Conservation (phyloP, 2,113 vertebrate species). For the Gopherus evgoodei region DNA sequence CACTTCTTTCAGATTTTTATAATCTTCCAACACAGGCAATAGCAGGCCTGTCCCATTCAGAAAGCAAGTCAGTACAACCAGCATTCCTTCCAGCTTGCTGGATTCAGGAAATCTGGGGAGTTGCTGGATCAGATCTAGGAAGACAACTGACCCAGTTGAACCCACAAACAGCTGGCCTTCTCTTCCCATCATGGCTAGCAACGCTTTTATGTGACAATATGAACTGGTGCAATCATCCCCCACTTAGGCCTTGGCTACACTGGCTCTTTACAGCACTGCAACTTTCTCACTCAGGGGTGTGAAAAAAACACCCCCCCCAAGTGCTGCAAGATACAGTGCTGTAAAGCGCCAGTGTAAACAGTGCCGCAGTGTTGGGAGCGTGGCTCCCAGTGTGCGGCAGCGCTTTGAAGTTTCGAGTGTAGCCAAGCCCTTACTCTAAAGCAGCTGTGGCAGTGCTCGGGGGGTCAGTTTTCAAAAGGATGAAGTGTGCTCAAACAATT, state of each 20-base stretch:
- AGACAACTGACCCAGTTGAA: not conserved
- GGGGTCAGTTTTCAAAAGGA: not conserved
- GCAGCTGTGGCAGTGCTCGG: not conserved
- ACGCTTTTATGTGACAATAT: fast-evolving
- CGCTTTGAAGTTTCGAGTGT: no score
- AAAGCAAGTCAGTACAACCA: not conserved
- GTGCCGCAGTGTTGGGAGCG: no score
- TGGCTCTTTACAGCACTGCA: no score
- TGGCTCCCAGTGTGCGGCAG: no score
- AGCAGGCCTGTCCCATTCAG: not conserved
- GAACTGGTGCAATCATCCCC: not conserved
- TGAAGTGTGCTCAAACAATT: not conserved
- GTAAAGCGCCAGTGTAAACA: no score
- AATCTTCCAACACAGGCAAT: constrained; percentile 36
- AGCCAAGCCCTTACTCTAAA: not conserved
- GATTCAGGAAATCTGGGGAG: not conserved
- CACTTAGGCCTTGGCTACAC: no score
- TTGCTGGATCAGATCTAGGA: constrained; percentile 10
- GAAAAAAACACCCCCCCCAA: no score
- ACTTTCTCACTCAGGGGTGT: no score
- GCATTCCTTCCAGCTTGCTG: not conserved
- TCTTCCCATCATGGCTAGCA: not conserved
- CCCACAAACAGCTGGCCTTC: constrained; percentile 1
- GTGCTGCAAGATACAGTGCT: no score
- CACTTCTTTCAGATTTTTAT: not conserved